Base-by-base conservation (phyloP, 64 coral and sea anemone species). In the Acropora tenuis region DNA sequence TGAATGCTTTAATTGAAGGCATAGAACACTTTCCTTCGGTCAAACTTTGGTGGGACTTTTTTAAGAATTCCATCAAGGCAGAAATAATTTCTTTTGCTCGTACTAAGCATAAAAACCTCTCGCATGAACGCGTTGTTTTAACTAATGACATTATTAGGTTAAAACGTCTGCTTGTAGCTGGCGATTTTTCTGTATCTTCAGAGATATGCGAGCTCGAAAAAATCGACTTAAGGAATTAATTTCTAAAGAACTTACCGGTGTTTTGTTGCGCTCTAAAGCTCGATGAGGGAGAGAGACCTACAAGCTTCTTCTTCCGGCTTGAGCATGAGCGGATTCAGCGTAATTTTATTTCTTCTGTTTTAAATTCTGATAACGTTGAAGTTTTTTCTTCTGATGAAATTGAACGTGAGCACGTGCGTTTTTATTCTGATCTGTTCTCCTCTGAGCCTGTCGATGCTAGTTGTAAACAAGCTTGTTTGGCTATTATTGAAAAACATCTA, bases 1-100 rank as follows among this genome's bases (percentile, higher is more conserved):
- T 86, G 13, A 46, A 2, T 45, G 47, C 45, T 15, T 68, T 41
- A 15, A 49, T 19, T 10, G 30, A 15, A 3, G 3, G 30, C 4
- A 74, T 74, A 1, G 3, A 4, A 11, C 15, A 65, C 45, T 93
- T 88, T 73, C 3, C 3, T 48, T 71, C 86, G 9, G 16, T 82
- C 9, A 58, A 63, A 3, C 71, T 55, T 41, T 93, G 91, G 85
- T 93, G 91, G 91, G 91, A 93, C 1, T 30, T 57, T 57, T 45
- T 84, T 6, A 93, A 93, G 20, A 2, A 7, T 15, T 40, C 18
- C n/a, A 48, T 93, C 1, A 65, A 79, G 12, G 8, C 3, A 1
- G 2, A 3, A 6, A 12, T 58, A 13, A 88, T 88, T 3, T 1
- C 71, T 1, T 88, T 66, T 40, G 88, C 59, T 48, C 1, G 2